These are phyloP conservation scores for Pedionomus torquatus DNA, from an alignment of 2,113 vertebrate species.

Conservation along the genomic window DNA sequence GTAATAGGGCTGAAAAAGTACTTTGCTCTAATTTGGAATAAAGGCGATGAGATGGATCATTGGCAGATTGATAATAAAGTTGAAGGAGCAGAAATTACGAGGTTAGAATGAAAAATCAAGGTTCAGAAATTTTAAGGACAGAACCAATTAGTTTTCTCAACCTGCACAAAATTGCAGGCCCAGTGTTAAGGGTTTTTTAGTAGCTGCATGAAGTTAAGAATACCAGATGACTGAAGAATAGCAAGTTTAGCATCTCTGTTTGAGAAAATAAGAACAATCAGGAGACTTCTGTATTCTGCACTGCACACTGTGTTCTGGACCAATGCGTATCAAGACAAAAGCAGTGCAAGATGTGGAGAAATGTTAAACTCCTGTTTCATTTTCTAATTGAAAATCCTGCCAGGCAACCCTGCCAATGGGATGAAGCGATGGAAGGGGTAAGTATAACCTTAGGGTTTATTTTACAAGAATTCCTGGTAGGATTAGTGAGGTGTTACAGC, in stretches of 20 bases:
- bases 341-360: not conserved
- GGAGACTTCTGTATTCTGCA: not conserved
- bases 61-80: not conserved
- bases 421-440: not conserved
- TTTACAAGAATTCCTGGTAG: not conserved
- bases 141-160: not conserved
- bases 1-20: not conserved
- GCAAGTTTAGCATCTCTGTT: not conserved
- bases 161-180: not conserved
- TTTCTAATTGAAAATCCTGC: not conserved
- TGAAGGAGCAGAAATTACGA: not conserved
- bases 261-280: not conserved
- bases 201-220: not conserved
- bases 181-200: not conserved
- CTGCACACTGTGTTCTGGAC: not conserved
- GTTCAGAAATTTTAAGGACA: not conserved
- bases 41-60: not conserved
- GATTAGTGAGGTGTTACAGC: conserved; percentile 1
- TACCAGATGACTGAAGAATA: not conserved
- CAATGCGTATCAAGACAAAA: not conserved
- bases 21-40: not conserved
- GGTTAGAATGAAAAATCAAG: not conserved
- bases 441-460: not conserved
- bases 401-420: not conserved
- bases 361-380: not conserved